phyloP scores from a whole-genome alignment of 1,140 invertebrate species.

The Danaus plexippus region DNA sequence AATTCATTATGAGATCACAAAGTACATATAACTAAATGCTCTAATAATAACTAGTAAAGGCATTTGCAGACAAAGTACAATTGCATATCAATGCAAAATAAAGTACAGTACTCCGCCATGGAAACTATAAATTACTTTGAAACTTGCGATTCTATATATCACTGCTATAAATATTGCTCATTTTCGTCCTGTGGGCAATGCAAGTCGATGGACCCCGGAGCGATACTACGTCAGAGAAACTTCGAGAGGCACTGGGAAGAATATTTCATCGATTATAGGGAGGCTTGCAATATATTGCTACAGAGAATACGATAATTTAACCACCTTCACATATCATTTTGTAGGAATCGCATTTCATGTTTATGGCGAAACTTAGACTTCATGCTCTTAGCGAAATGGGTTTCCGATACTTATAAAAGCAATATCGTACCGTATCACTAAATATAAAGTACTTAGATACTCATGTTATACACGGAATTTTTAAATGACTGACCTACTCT shows the following conservation, averaged over 20 bases:
- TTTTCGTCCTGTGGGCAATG: conserved; percentile 51
- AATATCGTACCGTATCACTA: conserved; percentile 48
- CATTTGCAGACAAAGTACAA: too few species aligned
- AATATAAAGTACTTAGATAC: conserved; percentile 17
- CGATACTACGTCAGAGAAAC: conserved; percentile 27
- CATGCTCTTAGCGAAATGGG: conserved; percentile 66
- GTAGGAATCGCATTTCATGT: conserved; percentile 60
- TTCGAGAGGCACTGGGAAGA: conserved; percentile 13
- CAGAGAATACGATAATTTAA: conserved; percentile 21
- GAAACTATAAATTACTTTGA: conserved; percentile 58
- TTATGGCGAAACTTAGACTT: conserved; percentile 66
- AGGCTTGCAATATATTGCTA: conserved; percentile 17
- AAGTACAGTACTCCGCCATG: conserved; percentile 4
- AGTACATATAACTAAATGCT: too few species aligned
- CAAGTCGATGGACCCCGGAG: conserved; percentile 39
- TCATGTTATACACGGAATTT: too few species aligned
- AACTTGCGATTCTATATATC: conserved; percentile 43
- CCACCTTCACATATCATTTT: conserved; percentile 63
- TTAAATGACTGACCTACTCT: too few species aligned
- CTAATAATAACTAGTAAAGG: too few species aligned
- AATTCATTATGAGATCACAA: too few species aligned
- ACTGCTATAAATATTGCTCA: conserved; percentile 60
- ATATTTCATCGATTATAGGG: conserved; percentile 21
- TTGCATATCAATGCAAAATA: not conserved
- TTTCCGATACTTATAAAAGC: conserved; percentile 65